Percentiles rank a stretch among this genome's conserved stretches.
Conservation (phyloP, 2,888 invertebrate genomes). For the Pollenia griseotomentosa region DNA sequence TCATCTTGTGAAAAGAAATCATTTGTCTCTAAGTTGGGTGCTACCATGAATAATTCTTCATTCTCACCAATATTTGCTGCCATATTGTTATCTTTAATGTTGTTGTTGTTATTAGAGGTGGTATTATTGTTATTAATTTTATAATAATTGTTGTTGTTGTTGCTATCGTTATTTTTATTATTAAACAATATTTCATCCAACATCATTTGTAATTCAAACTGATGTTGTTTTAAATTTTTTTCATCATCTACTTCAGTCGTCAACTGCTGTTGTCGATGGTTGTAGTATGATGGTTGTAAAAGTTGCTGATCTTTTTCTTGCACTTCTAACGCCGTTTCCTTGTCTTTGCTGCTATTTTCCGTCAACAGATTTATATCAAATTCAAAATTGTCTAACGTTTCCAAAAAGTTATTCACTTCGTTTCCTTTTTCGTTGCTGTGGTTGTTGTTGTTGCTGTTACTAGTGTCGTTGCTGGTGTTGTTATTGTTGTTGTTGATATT, state of each 20-base stretch:
- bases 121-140: constrained; percentile 62
- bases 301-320: constrained; percentile 42
- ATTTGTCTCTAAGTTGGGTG: constrained; percentile 57
- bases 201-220: constrained; percentile 75
- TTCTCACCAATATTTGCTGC: constrained; percentile 29
- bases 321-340: constrained; percentile 67
- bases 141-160: constrained; percentile 34
- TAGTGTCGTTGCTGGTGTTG: constrained; percentile 76
- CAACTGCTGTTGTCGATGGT: constrained; percentile 45
- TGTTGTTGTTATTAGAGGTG: constrained; percentile 57
- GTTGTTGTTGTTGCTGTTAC: constrained; percentile 76
- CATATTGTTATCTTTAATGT: constrained; percentile 44
- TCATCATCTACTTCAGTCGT: constrained; percentile 45
- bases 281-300: background rate
- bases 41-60: constrained; percentile 64
- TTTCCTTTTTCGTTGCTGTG: constrained; percentile 74
- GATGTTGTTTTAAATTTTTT: constrained; percentile 72
- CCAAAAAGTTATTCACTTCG: constrained; percentile 73
- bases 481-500: constrained; percentile 77
- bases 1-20: constrained; percentile 69
- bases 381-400: constrained; percentile 79
- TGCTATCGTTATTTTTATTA: constrained; percentile 69
- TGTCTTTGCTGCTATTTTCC: constrained; percentile 69
- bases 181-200: constrained; percentile 61
- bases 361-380: constrained; percentile 82